Evolutionary conservation across 2,797 vertebrate genomes (phyloP).

Genomic region (Leuciscus waleckii): DNA sequence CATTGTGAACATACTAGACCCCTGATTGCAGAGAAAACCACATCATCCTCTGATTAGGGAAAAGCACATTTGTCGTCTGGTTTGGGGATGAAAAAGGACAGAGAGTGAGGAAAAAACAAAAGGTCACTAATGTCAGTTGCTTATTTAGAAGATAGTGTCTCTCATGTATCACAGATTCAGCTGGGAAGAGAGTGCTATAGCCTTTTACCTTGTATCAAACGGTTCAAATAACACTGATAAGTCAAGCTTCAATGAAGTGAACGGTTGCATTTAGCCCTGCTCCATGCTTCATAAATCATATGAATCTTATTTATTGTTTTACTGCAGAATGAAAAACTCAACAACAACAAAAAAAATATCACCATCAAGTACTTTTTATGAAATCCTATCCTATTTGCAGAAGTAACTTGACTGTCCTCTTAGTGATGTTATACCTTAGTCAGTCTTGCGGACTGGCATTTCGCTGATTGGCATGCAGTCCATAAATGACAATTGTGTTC

Average conservation of each 20-base stretch:
- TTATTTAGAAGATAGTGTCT: slow-evolving; percentile 12
- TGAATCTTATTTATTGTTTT: slow-evolving; percentile 24
- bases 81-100: not conserved
- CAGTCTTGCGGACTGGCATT: not conserved
- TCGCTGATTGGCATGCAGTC: not conserved
- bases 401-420: too few relatives aligned
- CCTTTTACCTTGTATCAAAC: not conserved
- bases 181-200: not conserved
- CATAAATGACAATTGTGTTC: not conserved
- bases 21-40: slow-evolving; percentile 37
- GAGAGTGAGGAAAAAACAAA: slow-evolving; percentile 17
- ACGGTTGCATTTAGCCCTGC: slow-evolving; percentile 17
- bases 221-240: slow-evolving; percentile 7
- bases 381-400: not conserved
- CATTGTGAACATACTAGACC: slow-evolving; percentile 16
- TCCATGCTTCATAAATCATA: not conserved
- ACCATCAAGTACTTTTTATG: not conserved
- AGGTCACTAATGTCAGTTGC: not conserved
- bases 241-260: slow-evolving; percentile 32
- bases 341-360: not conserved
- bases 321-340: slow-evolving; percentile 13
- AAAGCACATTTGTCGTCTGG: slow-evolving; percentile 2
- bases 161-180: slow-evolving; percentile 37
- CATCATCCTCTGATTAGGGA: slow-evolving; percentile 37
- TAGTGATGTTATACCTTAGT: not conserved